phyloP scores from a whole-genome alignment of 2,113 vertebrate species.

The Tonatia bakeri region DNA sequence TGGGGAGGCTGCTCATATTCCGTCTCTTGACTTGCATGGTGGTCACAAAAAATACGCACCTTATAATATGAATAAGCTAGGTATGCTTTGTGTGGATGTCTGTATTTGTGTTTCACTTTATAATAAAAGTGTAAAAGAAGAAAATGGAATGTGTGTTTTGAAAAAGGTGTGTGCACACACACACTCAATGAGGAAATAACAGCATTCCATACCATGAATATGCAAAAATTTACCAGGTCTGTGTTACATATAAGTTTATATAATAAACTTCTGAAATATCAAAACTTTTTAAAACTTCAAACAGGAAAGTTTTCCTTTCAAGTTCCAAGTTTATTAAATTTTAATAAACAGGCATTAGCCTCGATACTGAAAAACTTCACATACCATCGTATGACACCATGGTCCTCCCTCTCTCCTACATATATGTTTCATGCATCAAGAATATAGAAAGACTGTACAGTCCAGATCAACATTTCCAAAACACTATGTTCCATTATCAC shows the following conservation, averaged over 20 bases:
- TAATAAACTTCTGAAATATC: not conserved
- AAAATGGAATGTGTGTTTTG: not conserved
- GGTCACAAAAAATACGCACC: not conserved
- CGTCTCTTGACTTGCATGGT: not conserved
- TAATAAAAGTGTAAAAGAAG: constrained; percentile 9
- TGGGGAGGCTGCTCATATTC: not conserved
- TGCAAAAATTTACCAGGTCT: not conserved
- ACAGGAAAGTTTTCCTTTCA: not conserved
- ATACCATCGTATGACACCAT: not conserved
- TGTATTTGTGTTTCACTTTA: not conserved
- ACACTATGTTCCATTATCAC: not conserved
- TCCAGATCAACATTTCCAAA: not conserved
- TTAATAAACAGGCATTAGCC: not conserved
- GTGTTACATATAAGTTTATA: not conserved
- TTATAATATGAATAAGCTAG: not conserved
- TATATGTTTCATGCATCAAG: not conserved
- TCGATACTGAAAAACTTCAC: not conserved
- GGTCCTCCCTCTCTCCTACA: not conserved
- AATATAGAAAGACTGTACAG: not conserved
- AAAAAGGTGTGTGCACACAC: not conserved
- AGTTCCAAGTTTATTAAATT: not conserved
- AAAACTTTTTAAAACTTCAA: constrained; percentile 16
- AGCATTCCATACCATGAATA: not conserved
- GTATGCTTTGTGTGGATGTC: not conserved
- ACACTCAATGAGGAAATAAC: not conserved